A percentile compares a stretch with the other conserved stretches of the same genome.
Evolutionary conservation across 35 echinoderm and acorn worm genomes (phyloP).

Genomic region (Anneissia japonica): DNA sequence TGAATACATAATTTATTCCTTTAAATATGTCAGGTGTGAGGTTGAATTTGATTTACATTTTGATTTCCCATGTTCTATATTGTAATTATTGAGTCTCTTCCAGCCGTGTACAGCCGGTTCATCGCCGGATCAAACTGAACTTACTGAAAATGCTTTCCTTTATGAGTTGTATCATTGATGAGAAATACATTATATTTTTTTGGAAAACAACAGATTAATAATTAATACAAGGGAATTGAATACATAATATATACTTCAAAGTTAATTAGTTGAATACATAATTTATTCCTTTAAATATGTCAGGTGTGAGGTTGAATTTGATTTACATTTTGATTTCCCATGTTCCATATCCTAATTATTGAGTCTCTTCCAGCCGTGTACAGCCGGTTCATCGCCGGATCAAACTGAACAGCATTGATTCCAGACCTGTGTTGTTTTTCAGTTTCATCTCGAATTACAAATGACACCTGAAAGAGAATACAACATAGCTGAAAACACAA

Average conservation of each 20-base stretch:
- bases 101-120: constrained; percentile 85
- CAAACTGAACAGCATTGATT: constrained; percentile 89
- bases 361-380: constrained; percentile 94
- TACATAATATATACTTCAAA: not conserved
- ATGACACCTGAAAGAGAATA: constrained; percentile 62
- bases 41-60: constrained; percentile 24
- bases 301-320: not conserved
- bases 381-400: constrained; percentile 66
- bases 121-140: constrained; percentile 77
- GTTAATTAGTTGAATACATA: not conserved
- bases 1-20: too few species aligned
- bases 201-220: too few species aligned
- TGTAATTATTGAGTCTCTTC: constrained; percentile 89
- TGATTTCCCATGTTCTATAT: constrained; percentile 87
- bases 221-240: not conserved
- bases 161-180: too few species aligned
- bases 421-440: constrained; percentile 87
- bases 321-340: constrained; percentile 45
- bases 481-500: not conserved
- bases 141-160: too few species aligned
- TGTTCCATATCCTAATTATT: constrained; percentile 98
- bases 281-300: not conserved
- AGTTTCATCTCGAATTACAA: constrained; percentile 89
- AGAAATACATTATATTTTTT: too few species aligned
- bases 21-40: too few species aligned